Percentiles rank a stretch among this genome's conserved stretches.
phyloP scores from a whole-genome alignment of 2,797 vertebrate species.

The Phyllotis vaccarum region DNA sequence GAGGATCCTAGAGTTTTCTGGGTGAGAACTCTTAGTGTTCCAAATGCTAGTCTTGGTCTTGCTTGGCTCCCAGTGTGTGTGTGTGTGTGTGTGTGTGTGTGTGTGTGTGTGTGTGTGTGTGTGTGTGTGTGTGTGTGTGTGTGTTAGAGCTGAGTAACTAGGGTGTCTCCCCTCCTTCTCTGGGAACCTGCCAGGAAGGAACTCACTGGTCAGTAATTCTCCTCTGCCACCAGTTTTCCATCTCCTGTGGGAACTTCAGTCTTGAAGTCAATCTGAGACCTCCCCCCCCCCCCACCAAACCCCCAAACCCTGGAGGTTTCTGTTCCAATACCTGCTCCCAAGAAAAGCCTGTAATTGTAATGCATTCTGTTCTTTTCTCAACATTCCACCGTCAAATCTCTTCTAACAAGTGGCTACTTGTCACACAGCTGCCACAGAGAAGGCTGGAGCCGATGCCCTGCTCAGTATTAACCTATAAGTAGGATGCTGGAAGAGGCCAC shows the following conservation, averaged over 20 bases:
- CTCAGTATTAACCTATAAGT: not conserved
- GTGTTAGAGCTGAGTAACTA: too few relatives aligned
- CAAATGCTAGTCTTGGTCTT: not conserved
- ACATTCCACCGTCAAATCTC: not conserved
- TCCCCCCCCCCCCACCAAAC: too few relatives aligned
- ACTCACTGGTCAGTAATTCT: rapidly evolving
- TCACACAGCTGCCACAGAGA: not conserved
- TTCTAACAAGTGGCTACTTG: not conserved
- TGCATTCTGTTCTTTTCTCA: not conserved
- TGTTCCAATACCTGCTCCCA: not conserved
- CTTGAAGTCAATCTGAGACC: rapidly evolving
- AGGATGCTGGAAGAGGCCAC: not conserved
- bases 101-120: too few relatives aligned
- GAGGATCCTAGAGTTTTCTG: not conserved
- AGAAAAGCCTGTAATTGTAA: not conserved
- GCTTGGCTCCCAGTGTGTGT: not conserved
- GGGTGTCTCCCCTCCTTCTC: rapidly evolving
- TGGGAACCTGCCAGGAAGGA: rapidly evolving
- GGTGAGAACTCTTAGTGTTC: not conserved
- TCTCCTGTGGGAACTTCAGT: not conserved
- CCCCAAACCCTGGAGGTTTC: not conserved
- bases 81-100: too few relatives aligned
- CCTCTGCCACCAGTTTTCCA: not conserved
- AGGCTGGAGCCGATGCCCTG: rapidly evolving
- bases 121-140: too few relatives aligned